phyloP scores from a whole-genome alignment of 35 echinoderm and acorn worm species.

The Ptychodera flava region DNA sequence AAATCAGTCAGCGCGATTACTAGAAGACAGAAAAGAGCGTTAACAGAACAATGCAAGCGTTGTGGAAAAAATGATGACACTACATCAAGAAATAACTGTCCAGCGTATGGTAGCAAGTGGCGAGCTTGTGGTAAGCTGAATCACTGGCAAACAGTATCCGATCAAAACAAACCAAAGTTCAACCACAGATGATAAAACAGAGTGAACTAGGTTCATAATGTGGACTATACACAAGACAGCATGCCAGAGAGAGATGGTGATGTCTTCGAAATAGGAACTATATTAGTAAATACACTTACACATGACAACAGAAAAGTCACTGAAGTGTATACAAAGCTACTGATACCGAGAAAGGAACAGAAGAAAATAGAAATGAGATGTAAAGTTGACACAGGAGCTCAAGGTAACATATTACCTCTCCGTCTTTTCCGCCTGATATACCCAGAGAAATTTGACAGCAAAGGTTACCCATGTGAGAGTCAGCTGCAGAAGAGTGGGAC shows the following conservation, averaged over 20 bases:
- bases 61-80: conserved; percentile 15
- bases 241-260: not conserved
- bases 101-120: conserved; percentile 32
- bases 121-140: conserved; percentile 23
- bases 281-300: not conserved
- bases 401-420: conserved; percentile 35
- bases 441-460: not conserved
- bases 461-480: not conserved
- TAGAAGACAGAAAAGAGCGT: not conserved
- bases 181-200: not conserved
- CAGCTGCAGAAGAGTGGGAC: not conserved
- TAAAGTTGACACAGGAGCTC: conserved; percentile 43
- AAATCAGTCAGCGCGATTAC: conserved; percentile 26
- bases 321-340: not conserved
- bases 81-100: conserved; percentile 35
- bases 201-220: not conserved
- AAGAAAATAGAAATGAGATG: not conserved
- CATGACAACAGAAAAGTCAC: not conserved
- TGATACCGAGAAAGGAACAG: not conserved
- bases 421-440: conserved; percentile 26
- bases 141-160: conserved; percentile 47
- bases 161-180: not conserved
- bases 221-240: too few relatives aligned
- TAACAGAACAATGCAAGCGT: not conserved
- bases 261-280: not conserved